Conservation (phyloP, 2,113 vertebrate genomes). For the Myotis davidii region DNA sequence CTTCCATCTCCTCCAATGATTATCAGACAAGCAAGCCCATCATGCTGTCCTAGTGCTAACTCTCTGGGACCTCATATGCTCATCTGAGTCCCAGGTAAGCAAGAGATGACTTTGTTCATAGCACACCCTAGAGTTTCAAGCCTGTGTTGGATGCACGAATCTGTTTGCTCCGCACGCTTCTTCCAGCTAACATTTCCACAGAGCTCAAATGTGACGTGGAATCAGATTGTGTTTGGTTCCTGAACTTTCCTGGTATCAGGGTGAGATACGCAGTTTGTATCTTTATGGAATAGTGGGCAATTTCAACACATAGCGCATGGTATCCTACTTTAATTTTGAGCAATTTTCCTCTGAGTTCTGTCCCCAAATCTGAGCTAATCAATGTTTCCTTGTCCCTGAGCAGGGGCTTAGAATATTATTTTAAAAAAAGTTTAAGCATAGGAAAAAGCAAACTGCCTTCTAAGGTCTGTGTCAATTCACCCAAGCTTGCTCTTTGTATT, state of each 20-base stretch:
- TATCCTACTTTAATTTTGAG: slow-evolving; percentile 3
- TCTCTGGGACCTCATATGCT: neutral
- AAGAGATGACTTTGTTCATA: slow-evolving; percentile 50
- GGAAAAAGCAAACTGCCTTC: slow-evolving; percentile 3
- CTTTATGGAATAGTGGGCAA: neutral
- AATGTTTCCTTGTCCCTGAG: neutral
- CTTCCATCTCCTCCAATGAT: neutral
- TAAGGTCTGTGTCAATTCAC: neutral
- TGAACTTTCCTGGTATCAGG: slow-evolving; percentile 12
- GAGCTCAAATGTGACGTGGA: slow-evolving; percentile 15
- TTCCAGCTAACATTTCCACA: slow-evolving; percentile 38
- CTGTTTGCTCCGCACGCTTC: slow-evolving; percentile 46
- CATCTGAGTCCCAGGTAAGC: slow-evolving; percentile 17
- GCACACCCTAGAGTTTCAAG: slow-evolving; percentile 57
- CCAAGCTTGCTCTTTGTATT: neutral
- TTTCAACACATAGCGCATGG: neutral
- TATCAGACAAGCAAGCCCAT: neutral
- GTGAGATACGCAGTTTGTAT: neutral
- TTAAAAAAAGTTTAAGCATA: neutral
- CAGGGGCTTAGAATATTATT: neutral
- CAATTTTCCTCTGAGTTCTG: neutral
- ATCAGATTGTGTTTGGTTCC: slow-evolving; percentile 48
- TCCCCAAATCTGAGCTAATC: neutral
- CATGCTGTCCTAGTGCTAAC: neutral
- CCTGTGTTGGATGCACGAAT: slow-evolving; percentile 29